phyloP scores from a whole-genome alignment of 1,140 invertebrate species.

The Rhynchophorus ferrugineus region DNA sequence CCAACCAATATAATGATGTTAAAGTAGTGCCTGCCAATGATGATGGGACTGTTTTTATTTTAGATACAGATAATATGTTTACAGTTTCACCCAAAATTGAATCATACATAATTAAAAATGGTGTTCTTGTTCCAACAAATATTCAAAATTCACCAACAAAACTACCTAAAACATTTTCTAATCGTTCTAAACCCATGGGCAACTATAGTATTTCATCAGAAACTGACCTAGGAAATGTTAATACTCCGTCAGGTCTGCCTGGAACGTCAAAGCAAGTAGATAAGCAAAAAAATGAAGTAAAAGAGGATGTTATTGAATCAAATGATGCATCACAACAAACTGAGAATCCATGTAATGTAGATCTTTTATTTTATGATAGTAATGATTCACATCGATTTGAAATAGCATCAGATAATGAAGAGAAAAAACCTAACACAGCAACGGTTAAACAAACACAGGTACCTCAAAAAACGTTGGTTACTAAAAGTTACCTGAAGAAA shows the following conservation, averaged over 20 bases:
- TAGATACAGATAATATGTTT: constrained; percentile 32
- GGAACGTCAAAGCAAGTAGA: constrained; percentile 6
- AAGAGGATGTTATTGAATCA: constrained; percentile 2
- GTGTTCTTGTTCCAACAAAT: constrained; percentile 26
- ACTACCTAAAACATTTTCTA: constrained; percentile 5
- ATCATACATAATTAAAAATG: constrained; percentile 33
- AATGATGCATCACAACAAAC: neutral
- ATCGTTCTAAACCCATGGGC: constrained; percentile 9
- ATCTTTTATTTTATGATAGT: constrained; percentile 6
- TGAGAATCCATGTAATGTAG: neutral
- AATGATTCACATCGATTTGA: neutral
- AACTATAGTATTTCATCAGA: constrained; percentile 11
- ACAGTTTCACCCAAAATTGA: constrained; percentile 27
- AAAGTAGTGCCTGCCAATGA: constrained; percentile 35
- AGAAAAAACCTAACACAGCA: neutral
- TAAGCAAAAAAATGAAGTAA: constrained; percentile 3
- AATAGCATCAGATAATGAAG: neutral
- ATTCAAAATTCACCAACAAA: constrained; percentile 2
- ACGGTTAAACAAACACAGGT: neutral
- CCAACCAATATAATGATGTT: constrained; percentile 31
- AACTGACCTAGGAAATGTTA: constrained; percentile 14
- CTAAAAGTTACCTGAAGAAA: constrained; percentile 30
- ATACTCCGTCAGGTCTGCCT: constrained; percentile 9
- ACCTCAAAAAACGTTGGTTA: constrained; percentile 12
- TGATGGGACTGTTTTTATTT: constrained; percentile 37